Percentiles rank a stretch among this genome's conserved stretches.
These are phyloP conservation scores for Onychomys leucogaster DNA, from an alignment of 2,797 vertebrate genomes.

Conservation along the genomic window DNA sequence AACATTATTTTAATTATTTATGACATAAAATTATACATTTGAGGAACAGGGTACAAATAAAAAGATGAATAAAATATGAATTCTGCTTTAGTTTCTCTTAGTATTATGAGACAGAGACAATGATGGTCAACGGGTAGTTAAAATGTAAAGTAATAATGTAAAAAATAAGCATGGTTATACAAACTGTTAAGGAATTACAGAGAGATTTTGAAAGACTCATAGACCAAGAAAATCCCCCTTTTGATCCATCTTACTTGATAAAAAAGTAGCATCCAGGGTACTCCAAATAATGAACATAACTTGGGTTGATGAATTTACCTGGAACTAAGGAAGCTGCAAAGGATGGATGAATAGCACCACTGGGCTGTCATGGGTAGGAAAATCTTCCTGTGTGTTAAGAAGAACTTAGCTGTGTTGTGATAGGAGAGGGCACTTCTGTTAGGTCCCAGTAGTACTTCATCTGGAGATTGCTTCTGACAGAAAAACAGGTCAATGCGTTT, in stretches of 20 bases:
- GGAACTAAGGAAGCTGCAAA: background rate
- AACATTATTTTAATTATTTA: background rate
- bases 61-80: constrained; percentile 3
- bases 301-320: background rate
- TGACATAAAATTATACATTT: background rate
- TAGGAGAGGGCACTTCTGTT: background rate
- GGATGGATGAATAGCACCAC: fast-evolving
- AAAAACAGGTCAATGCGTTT: background rate
- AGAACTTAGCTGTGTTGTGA: background rate
- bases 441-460: background rate
- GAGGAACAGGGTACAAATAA: background rate
- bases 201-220: background rate
- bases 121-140: background rate
- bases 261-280: background rate
- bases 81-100: background rate
- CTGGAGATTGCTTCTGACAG: background rate
- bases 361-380: fast-evolving
- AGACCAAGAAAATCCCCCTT: background rate
- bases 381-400: background rate
- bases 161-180: background rate
- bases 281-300: background rate
- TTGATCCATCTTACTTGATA: background rate
- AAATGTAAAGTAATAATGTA: background rate
- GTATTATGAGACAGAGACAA: background rate
- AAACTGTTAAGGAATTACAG: background rate